Base-by-base conservation (phyloP, 2,888 invertebrate species). In the Cistogaster globosa region DNA sequence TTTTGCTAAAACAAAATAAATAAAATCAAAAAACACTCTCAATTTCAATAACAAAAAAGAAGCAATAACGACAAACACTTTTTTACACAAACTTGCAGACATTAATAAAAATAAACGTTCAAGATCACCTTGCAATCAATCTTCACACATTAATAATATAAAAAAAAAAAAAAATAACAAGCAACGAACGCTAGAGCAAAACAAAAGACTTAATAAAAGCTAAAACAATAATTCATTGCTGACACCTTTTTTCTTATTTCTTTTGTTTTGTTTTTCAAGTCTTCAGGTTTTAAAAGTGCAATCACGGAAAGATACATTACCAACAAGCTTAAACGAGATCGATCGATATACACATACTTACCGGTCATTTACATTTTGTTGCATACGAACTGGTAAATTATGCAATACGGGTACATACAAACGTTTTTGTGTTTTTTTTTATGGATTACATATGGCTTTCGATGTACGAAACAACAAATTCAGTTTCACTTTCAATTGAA, bases 401-500 rank as follows among this genome's bases (percentile, higher is more conserved):
- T 89, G 90, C 88, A 90, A 90, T 89, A 81, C 62, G 38, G 7
- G 2, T 16, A 8, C 2, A 2, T 32, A 6, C 32, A 32, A 32
- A 32, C 8, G 32, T 32, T 32, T 32, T 32, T 8, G 32, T 8
- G 26, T 32, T 32, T 2, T 32, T 0, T 32, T 32, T 32, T 5
- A 8, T 8, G 32, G 32, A 7, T 32, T 5, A 63, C 75, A n/a
- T 11, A 26, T 62, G 62, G 14, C 26, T 42, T 55, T 67, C 26
- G n/a, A 14, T n/a, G 45, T 62, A 32, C 26, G 53, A 65, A 32
- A 55, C 36, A 36, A 16, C 11, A 38, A 7, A 20, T 71, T 72
- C 85, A 86, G 86, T 89, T 91, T 90, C 89, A 89, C 89, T 90
- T 90, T 90, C 89, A 67, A 88, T 90, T 82, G 86, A 51, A 16